Percentiles rank a stretch among this genome's conserved stretches.
Evolutionary conservation across 2,888 invertebrate species (phyloP).

Genomic region (Cataglyphis rosenhaueri): DNA sequence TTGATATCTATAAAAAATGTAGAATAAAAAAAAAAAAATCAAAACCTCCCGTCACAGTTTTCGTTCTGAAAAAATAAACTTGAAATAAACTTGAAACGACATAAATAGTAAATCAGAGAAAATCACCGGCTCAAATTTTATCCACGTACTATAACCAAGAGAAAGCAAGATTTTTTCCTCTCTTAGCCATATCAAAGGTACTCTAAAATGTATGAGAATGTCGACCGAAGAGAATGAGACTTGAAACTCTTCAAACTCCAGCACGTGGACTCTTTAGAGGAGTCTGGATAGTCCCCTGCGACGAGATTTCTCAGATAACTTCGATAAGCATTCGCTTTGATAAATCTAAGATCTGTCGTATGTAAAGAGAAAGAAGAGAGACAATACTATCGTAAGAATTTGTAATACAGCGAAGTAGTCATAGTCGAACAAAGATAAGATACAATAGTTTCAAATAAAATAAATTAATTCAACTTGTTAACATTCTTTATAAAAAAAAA

Average conservation of each 20-base stretch:
- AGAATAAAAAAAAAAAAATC: neutral
- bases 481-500: neutral
- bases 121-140: conserved; percentile 10
- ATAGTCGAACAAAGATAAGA: neutral
- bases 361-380: neutral
- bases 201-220: conserved; percentile 16
- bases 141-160: neutral
- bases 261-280: neutral
- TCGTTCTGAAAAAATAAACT: neutral
- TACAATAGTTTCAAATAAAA: neutral
- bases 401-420: neutral
- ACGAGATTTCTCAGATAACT: neutral
- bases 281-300: neutral
- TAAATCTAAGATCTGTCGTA: neutral
- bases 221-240: neutral
- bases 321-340: neutral
- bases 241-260: neutral
- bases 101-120: neutral
- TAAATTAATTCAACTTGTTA: neutral
- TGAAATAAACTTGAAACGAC: conserved; percentile 2
- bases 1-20: neutral
- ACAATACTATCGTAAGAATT: neutral
- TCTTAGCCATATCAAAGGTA: neutral
- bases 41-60: neutral
- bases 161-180: neutral